Percentiles rank a stretch among this genome's conserved stretches.
Conservation (phyloP, 2,888 invertebrate species). For the Folsomia candida region DNA sequence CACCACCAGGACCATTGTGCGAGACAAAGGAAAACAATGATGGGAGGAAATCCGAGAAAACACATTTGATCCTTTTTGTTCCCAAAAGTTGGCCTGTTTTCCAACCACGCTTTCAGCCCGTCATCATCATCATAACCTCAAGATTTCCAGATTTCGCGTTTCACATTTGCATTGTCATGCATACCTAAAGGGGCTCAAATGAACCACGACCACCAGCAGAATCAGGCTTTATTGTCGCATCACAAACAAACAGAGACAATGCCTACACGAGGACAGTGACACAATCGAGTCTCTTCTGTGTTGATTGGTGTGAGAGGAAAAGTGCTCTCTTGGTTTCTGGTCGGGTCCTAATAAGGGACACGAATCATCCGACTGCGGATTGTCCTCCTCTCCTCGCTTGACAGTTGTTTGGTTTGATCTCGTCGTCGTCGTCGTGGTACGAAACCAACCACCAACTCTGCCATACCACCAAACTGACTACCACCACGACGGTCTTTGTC, state of each 20-base stretch:
- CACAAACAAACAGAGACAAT: not conserved
- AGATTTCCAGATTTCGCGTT: not conserved
- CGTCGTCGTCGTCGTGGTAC: not conserved
- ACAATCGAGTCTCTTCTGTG: not conserved
- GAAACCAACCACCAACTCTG: too few relatives aligned
- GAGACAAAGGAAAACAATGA: slow-evolving; percentile 6
- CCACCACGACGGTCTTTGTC: too few relatives aligned
- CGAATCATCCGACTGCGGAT: not conserved
- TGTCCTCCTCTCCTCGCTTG: too few relatives aligned
- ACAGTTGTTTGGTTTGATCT: not conserved
- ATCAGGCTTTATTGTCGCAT: slow-evolving; percentile 4
- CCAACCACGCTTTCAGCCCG: not conserved
- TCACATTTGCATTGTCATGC: too few relatives aligned
- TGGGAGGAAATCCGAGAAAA: slow-evolving; percentile 1
- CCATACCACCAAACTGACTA: too few relatives aligned
- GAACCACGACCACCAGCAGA: not conserved
- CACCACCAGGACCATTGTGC: not conserved
- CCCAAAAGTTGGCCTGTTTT: too few relatives aligned
- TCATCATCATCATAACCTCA: not conserved
- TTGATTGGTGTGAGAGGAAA: slow-evolving; percentile 2
- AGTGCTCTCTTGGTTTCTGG: not conserved
- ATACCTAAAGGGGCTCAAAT: not conserved
- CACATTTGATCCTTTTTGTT: slow-evolving; percentile 15
- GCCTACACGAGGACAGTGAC: not conserved
- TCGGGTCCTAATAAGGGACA: not conserved